phyloP scores from a whole-genome alignment of 1,140 invertebrate species.

The Metopolophium dirhodum region DNA sequence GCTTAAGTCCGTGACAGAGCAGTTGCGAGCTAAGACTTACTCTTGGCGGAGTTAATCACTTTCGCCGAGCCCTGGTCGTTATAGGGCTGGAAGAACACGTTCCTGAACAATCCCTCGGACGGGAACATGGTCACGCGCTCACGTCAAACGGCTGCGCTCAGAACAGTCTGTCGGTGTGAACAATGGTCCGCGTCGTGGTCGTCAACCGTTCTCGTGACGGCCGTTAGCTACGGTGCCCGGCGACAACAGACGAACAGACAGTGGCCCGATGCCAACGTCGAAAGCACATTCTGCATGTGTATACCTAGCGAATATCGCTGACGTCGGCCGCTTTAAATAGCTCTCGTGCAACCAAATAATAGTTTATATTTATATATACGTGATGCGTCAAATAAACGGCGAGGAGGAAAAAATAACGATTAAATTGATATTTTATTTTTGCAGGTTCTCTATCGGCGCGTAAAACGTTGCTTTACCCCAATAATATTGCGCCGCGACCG shows the following conservation, averaged over 20 bases:
- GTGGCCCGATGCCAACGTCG: not conserved
- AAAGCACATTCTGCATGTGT: not conserved
- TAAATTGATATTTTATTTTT: not conserved
- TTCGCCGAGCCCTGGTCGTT: not conserved
- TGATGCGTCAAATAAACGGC: not conserved
- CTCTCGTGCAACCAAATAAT: not conserved
- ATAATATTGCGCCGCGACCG: too few species aligned
- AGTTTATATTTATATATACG: not conserved
- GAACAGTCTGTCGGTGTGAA: not conserved
- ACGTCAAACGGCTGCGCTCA: not conserved
- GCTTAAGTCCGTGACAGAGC: too few species aligned
- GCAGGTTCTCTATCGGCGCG: not conserved
- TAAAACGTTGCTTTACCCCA: too few species aligned
- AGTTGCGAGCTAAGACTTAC: not conserved
- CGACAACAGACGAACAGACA: not conserved
- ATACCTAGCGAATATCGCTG: too few species aligned
- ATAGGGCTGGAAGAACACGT: constrained; percentile 35
- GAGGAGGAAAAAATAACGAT: not conserved
- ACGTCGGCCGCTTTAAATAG: not conserved
- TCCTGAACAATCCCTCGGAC: constrained; percentile 31
- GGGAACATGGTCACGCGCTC: not conserved
- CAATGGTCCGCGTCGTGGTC: not conserved
- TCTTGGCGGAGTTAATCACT: not conserved
- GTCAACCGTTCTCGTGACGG: not conserved
- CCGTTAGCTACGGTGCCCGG: not conserved